Evolutionary conservation across 35 echinoderm and acorn worm genomes (phyloP).

Genomic region (Ophioderma brevispina): DNA sequence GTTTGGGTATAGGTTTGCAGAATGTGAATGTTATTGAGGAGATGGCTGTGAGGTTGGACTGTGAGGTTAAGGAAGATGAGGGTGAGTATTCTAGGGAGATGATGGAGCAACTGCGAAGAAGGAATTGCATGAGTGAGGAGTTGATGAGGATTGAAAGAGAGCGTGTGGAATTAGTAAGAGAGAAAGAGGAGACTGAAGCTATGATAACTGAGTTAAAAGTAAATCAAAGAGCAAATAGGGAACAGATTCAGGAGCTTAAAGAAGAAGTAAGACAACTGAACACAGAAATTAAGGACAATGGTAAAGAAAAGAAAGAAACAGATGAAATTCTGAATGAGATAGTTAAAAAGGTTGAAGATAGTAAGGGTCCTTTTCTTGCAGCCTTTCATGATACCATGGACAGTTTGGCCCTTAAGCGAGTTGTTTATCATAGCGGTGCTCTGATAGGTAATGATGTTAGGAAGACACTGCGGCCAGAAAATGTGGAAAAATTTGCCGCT

Average conservation of each 20-base stretch:
- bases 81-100: background rate
- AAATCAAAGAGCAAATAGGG: no score
- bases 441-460: background rate
- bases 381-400: no score
- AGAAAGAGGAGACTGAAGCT: background rate
- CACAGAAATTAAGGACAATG: background rate
- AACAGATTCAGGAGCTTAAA: no score
- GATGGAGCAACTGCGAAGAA: background rate
- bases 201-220: background rate
- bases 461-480: background rate
- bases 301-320: no score
- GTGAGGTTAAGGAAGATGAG: background rate
- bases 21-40: background rate
- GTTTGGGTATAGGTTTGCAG: background rate
- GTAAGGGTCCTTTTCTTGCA: no score
- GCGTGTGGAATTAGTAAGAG: background rate
- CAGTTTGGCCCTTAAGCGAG: no score
- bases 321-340: no score
- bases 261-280: background rate
- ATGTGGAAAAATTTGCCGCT: background rate
- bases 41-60: background rate
- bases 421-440: background rate
- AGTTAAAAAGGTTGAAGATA: no score
- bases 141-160: background rate
- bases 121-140: background rate